Conservation (phyloP, 2,888 invertebrate genomes). For the Oscheius sp. region DNA sequence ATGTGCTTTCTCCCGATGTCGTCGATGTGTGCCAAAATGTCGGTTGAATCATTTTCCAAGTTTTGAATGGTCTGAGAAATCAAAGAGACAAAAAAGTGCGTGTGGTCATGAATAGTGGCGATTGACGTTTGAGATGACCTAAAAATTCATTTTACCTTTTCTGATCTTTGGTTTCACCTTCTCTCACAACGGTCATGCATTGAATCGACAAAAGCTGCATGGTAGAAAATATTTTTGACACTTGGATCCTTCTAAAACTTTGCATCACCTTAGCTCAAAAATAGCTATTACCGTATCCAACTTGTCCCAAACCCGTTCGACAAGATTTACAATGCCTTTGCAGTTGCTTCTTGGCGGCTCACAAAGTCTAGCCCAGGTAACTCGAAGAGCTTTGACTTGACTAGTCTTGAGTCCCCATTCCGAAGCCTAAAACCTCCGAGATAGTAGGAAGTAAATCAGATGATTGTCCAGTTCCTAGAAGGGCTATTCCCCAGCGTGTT, state of each 20-base stretch:
- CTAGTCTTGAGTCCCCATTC: constrained; percentile 62
- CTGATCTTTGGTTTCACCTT: constrained; percentile 36
- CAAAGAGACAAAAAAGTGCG: constrained; percentile 67
- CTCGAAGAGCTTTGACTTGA: constrained; percentile 60
- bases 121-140: constrained; percentile 47
- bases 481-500: neutral
- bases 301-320: constrained; percentile 66
- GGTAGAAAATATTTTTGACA: constrained; percentile 65
- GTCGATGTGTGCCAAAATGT: constrained; percentile 64
- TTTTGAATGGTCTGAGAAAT: constrained; percentile 60
- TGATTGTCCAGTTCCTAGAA: no score
- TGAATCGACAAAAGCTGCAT: constrained; percentile 66
- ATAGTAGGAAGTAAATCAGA: neutral
- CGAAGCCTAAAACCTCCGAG: constrained; percentile 45
- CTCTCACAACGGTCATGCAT: constrained; percentile 62
- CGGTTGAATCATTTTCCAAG: constrained; percentile 58
- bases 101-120: constrained; percentile 65
- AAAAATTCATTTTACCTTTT: neutral
- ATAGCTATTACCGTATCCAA: constrained; percentile 49
- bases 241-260: constrained; percentile 62
- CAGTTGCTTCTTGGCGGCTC: constrained; percentile 65
- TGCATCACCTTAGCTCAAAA: neutral
- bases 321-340: constrained; percentile 64
- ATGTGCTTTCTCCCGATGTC: constrained; percentile 62
- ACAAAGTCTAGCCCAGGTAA: constrained; percentile 65